Evolutionary conservation across 2,888 invertebrate species (phyloP).

Genomic region (Andrena chrysosceles): DNA sequence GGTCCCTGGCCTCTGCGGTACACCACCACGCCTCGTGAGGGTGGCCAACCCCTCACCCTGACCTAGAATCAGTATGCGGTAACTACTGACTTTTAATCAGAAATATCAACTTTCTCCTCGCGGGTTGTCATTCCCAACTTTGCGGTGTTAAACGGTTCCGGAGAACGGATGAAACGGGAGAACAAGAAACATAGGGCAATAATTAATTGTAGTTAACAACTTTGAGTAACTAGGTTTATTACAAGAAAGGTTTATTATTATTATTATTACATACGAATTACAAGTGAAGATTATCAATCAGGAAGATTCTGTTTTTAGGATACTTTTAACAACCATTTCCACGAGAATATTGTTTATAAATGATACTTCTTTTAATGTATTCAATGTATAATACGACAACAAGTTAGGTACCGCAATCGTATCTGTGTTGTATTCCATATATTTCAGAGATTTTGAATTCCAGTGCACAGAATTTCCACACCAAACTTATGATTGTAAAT

Average conservation of each 20-base stretch:
- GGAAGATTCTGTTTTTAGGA: background rate
- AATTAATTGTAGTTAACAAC: too few relatives aligned
- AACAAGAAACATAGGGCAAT: too few relatives aligned
- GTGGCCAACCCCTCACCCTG: too few relatives aligned
- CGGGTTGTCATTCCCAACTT: too few relatives aligned
- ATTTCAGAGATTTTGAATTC: conserved; percentile 17
- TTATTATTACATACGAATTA: background rate
- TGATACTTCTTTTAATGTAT: conserved; percentile 10
- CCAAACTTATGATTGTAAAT: conserved; percentile 80
- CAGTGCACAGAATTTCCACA: background rate
- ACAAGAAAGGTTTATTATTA: background rate
- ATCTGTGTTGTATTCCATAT: background rate
- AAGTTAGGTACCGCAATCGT: background rate
- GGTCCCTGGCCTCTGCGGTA: too few relatives aligned
- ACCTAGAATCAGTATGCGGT: too few relatives aligned
- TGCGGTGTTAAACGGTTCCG: too few relatives aligned
- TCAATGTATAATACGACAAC: conserved; percentile 20
- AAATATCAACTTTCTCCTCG: too few relatives aligned
- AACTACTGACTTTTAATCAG: too few relatives aligned
- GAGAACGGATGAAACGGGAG: too few relatives aligned
- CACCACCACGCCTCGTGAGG: too few relatives aligned
- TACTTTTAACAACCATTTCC: conserved; percentile 21
- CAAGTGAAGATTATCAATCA: background rate
- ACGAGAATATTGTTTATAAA: conserved; percentile 22
- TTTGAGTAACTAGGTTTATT: too few relatives aligned